These are phyloP conservation scores for Neoascia interrupta DNA, from an alignment of 2,888 invertebrate genomes.

Conservation along the genomic window DNA sequence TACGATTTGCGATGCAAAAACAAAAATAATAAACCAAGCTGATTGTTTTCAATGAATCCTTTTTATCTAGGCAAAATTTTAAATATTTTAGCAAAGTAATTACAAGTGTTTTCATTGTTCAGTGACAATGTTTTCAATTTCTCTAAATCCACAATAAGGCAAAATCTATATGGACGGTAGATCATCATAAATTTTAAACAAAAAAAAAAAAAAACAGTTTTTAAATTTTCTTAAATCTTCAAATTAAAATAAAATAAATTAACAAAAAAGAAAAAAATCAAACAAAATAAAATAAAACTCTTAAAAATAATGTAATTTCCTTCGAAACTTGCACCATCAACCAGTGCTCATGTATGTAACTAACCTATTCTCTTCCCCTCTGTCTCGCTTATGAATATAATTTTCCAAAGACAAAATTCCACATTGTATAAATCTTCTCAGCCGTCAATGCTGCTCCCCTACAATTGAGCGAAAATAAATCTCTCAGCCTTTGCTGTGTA, in stretches of 20 bases:
- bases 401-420: not conserved
- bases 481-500: constrained; percentile 56
- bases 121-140: no score
- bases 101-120: no score
- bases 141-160: no score
- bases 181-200: constrained; percentile 31
- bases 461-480: constrained; percentile 32
- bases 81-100: no score
- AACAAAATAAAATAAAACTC: constrained; percentile 9
- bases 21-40: no score
- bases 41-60: no score
- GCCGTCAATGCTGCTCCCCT: constrained; percentile 10
- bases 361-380: no score
- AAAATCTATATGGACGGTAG: constrained; percentile 60
- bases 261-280: not conserved
- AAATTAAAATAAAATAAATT: not conserved
- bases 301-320: constrained; percentile 35
- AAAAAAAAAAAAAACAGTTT: not conserved
- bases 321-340: constrained; percentile 6
- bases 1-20: no score
- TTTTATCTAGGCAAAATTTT: no score
- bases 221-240: not conserved
- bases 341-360: no score
- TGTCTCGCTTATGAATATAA: not conserved
- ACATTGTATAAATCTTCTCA: not conserved